Conservation (phyloP, 1,140 invertebrate species). For the Wasmannia auropunctata region DNA sequence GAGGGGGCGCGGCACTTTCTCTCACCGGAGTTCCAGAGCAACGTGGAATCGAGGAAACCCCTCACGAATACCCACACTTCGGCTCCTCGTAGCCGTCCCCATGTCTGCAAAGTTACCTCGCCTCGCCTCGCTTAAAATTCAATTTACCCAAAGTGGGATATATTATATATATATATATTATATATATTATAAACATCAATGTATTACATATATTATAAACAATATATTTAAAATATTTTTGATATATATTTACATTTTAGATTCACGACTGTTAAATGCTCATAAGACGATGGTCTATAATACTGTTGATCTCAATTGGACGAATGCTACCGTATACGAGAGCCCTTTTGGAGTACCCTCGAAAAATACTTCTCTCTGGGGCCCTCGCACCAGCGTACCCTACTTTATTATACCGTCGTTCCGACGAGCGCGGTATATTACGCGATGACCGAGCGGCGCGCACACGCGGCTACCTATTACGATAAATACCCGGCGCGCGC, state of each 20-base stretch:
- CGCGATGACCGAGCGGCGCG: slow-evolving; percentile 56
- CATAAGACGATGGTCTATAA: neutral
- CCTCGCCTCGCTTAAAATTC: slow-evolving; percentile 40
- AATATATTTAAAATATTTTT: neutral
- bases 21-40: slow-evolving; percentile 38
- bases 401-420: slow-evolving; percentile 39
- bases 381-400: neutral
- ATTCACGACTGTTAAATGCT: neutral
- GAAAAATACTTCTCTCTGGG: slow-evolving; percentile 28
- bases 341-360: neutral
- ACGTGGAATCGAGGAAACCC: slow-evolving; percentile 43
- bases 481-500: slow-evolving; percentile 73
- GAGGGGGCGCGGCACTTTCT: slow-evolving; percentile 78
- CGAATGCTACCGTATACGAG: neutral
- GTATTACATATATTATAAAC: neutral
- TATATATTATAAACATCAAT: neutral
- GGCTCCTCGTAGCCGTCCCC: slow-evolving; percentile 3
- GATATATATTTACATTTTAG: neutral
- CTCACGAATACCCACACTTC: slow-evolving; percentile 22
- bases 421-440: slow-evolving; percentile 6
- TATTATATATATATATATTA: slow-evolving; percentile 39
- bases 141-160: slow-evolving; percentile 36
- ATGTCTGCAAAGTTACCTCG: slow-evolving; percentile 34
- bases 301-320: neutral
- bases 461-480: slow-evolving; percentile 69